phyloP scores from a whole-genome alignment of 2,113 vertebrate genomes.

The Capreolus pygargus region DNA sequence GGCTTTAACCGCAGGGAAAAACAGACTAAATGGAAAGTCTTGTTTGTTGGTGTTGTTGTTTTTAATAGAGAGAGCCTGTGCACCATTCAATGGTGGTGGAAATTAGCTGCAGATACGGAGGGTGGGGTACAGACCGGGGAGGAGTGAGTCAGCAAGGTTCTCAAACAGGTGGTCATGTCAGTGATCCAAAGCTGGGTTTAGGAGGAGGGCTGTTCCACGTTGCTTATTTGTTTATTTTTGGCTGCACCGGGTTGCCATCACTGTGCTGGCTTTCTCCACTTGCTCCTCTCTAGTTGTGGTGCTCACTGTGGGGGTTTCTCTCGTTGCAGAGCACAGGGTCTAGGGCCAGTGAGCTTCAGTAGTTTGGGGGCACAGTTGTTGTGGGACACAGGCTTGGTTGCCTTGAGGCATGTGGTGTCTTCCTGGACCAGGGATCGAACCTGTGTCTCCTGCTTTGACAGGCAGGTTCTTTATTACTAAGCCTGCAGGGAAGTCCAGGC shows the following conservation, averaged over 20 bases:
- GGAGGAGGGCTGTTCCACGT: not conserved
- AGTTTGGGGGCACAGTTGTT: not conserved
- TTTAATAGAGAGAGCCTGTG: not conserved
- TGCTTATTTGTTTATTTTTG: not conserved
- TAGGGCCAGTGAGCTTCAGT: not conserved
- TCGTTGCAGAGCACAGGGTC: not conserved
- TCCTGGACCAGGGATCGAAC: not conserved
- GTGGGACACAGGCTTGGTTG: not conserved
- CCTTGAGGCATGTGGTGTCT: not conserved
- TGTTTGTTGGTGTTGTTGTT: not conserved
- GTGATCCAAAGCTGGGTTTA: not conserved
- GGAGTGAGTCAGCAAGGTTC: not conserved
- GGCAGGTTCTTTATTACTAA: not conserved
- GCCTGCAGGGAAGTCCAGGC: not conserved
- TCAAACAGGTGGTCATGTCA: not conserved
- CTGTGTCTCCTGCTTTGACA: not conserved
- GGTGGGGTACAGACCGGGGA: not conserved
- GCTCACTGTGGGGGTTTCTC: not conserved
- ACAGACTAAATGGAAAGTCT: not conserved
- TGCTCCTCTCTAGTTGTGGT: not conserved
- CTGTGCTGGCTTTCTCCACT: not conserved
- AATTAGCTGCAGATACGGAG: not conserved
- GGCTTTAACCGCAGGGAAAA: not conserved
- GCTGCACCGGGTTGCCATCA: not conserved
- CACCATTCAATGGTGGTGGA: not conserved